Evolutionary conservation across 2,888 invertebrate species (phyloP), one percentile per base, ranked within the genome.

Genomic region (Agrotis segetum): DNA sequence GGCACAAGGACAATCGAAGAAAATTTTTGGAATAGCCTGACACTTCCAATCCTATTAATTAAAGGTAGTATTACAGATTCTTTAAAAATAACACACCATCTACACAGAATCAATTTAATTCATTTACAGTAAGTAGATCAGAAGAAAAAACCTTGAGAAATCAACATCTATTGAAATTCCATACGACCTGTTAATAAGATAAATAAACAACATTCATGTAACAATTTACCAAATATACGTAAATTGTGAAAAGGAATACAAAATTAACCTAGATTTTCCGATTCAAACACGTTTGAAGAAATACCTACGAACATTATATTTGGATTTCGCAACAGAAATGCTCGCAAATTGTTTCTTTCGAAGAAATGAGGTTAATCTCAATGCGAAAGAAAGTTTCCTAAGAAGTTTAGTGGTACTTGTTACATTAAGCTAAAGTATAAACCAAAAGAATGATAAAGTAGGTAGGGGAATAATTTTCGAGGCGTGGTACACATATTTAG

Each of bases 361-460:
- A 44, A 70, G 52, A 78, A 78, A 74, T 67, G 59, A 75, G 67
- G 75, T 66, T 59, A 74, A 70, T 66, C 40, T 70, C 44, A 68
- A 79, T 61, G 58, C 47, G 40, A 52, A 62, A 46, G 49, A 71
- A 70, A 73, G 68, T 71, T 78, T 46, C 29, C 19, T 53, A 69
- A 63, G 55, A 69, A 71, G 29, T 56, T 77, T 52, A 52, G 59
- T 44, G 67, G 65, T 67, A 34, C 55, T 77, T 77, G 24, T 64
- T 67, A 60, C 46, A 60, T 60, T 72, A 64, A 29, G 53, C 21
- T 19, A 16, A 66, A 59, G 59, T 52, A 66, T 24, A 69, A 53
- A 58, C 50, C 29, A 16, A 50, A 55, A 56, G 56, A 56, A 56
- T 56, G 56, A 56, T 56, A 56, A 56, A 56, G 34, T 34, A 56